Evolutionary conservation across 37 sponge, comb jelly and placozoan species (phyloP), one percentile per base, ranked within the genome.

Genomic region (Crambe crambe): DNA sequence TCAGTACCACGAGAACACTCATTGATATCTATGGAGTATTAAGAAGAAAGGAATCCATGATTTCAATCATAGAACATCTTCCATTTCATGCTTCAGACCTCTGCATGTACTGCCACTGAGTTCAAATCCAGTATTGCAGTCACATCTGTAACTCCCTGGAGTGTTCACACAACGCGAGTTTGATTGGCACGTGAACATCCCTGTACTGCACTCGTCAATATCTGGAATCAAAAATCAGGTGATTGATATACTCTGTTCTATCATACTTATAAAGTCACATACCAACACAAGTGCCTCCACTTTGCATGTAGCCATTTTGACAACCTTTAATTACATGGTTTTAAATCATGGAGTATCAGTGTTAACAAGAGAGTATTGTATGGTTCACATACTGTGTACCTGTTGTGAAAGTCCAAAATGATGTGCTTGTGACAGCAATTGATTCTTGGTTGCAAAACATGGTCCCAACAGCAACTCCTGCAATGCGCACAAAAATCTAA

Each of bases 391-490:
- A 8, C 22, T 4, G 38, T 25, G 34, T n/a, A 70, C 71, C 71
- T 39, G 41, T 22, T 41, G 41, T 37, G 38, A 70, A 35, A 2
- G 25, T 38, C 71, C 71, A 70, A 2, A 70, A 70, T 20, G 25
- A 39, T 70, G 40, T 18, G 6, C 25, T 38, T 70, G 41, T 35
- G 23, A 70, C 41, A 41, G 71, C 41, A 70, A 38, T 39, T 70
- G 71, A 70, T 40, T 70, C 71, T 70, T 35, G 71, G 25, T 38
- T 25, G 25, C 71, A 70, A 70, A 70, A 70, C 22, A 39, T 42
- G 17, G 71, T 20, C 25, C 71, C 71, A 2, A 70, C 71, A 3
- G 71, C 71, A 35, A 70, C 42, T 37, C 71, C 71, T 70, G 42
- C n/a, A n/a, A n/a, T n/a, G n/a, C n/a, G n/a, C n/a, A n/a, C n/a